phyloP scores from a whole-genome alignment of 2,888 invertebrate species.

The Volucella inanis region DNA sequence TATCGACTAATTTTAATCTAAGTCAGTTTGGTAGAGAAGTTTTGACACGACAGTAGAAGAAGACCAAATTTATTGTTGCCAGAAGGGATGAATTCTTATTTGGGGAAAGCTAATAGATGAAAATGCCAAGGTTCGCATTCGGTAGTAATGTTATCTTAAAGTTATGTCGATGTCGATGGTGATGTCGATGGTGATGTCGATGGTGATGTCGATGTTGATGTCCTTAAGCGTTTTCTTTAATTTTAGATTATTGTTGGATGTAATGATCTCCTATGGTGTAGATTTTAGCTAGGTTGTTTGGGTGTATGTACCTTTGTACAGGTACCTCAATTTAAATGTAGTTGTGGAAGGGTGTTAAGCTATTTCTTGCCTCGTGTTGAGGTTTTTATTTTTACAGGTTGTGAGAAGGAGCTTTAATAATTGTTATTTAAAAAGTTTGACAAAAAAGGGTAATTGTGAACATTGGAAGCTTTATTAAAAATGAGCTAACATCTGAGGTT shows the following conservation, averaged over 20 bases:
- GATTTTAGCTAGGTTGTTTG: background rate
- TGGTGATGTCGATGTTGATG: background rate
- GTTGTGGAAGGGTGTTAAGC: conserved; percentile 16
- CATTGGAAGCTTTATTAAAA: conserved; percentile 28
- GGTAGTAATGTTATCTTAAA: conserved; percentile 43
- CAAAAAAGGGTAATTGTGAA: conserved; percentile 22
- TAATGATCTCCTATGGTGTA: conserved; percentile 29
- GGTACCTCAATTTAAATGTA: conserved; percentile 8
- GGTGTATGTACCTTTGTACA: background rate
- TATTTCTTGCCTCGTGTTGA: conserved; percentile 1
- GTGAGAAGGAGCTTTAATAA: conserved; percentile 1
- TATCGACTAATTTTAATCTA: conserved; percentile 69
- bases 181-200: background rate
- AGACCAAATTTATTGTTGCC: conserved; percentile 38
- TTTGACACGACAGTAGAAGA: background rate
- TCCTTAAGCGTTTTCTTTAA: conserved; percentile 7
- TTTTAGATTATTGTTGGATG: conserved; percentile 42
- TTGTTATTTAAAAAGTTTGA: conserved; percentile 31
- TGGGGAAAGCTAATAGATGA: conserved; percentile 31
- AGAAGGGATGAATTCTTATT: conserved; percentile 48
- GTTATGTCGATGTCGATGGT: conserved; percentile 9
- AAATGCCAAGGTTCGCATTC: conserved; percentile 36
- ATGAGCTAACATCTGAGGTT: conserved; percentile 4
- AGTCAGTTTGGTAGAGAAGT: conserved; percentile 32
- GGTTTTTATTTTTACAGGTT: background rate